These are phyloP conservation scores for Phenganax marumi DNA, from an alignment of 92 coral and sea anemone species.

Conservation along the genomic window DNA sequence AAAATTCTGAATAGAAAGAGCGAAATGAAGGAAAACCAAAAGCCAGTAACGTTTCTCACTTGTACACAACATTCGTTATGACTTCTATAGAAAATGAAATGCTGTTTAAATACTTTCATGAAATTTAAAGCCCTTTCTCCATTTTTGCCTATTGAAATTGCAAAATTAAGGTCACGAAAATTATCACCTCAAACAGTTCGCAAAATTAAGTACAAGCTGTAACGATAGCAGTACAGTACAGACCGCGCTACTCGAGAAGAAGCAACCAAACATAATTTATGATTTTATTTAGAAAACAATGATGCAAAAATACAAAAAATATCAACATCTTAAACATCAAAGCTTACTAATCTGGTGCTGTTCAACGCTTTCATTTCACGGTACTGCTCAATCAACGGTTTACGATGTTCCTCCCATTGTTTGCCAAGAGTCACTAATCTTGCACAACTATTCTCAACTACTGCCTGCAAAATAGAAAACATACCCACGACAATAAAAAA, in stretches of 20 bases:
- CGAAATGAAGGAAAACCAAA: background rate
- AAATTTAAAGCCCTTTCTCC: too few relatives aligned
- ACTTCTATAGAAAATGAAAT: too few relatives aligned
- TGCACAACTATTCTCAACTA: constrained; percentile 88
- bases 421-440: constrained; percentile 84
- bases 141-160: too few relatives aligned
- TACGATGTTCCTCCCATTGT: constrained; percentile 98
- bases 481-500: background rate
- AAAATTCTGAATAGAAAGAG: background rate
- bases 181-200: too few relatives aligned
- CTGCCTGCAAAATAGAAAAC: constrained; percentile 55
- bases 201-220: too few relatives aligned
- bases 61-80: too few relatives aligned
- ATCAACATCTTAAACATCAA: background rate
- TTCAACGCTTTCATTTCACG: constrained; percentile 86
- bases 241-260: too few relatives aligned
- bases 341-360: constrained; percentile 88
- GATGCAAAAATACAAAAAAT: background rate
- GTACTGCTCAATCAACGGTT: constrained; percentile 82
- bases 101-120: too few relatives aligned
- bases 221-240: too few relatives aligned
- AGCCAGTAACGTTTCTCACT: background rate
- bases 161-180: too few relatives aligned
- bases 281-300: background rate
- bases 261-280: too few relatives aligned